Percentiles rank a stretch among this genome's conserved stretches.
Evolutionary conservation across 2,888 invertebrate genomes (phyloP).

Genomic region (Amblyjoppa fuscipennis): DNA sequence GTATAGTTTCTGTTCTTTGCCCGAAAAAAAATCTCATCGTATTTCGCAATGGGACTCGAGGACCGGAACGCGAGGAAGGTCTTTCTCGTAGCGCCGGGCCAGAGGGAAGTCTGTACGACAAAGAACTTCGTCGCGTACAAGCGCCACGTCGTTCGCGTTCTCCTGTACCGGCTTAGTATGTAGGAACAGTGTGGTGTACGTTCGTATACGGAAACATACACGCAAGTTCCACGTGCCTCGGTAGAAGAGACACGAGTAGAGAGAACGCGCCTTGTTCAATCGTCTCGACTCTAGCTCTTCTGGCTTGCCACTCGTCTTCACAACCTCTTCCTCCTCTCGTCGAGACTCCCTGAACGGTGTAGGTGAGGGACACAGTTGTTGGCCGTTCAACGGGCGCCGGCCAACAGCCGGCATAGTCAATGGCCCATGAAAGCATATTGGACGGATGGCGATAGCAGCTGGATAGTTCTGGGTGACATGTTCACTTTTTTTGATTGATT

Average conservation of each 20-base stretch:
- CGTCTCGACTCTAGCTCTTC: conserved; percentile 30
- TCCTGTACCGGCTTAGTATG: conserved; percentile 8
- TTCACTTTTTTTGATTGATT: no score
- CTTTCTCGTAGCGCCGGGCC: conserved; percentile 26
- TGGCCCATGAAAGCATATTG: background rate
- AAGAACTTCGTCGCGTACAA: conserved; percentile 56
- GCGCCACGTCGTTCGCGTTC: conserved; percentile 54
- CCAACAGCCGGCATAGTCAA: background rate
- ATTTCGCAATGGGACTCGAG: background rate
- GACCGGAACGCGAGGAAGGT: conserved; percentile 20
- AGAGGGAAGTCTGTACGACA: conserved; percentile 22
- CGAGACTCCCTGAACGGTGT: conserved; percentile 10
- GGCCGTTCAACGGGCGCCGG: background rate
- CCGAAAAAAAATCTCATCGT: background rate
- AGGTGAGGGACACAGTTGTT: background rate
- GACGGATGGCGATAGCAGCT: background rate
- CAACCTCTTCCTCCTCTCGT: conserved; percentile 6
- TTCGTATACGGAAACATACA: conserved; percentile 27
- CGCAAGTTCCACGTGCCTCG: conserved; percentile 50
- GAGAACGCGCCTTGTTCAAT: conserved; percentile 40
- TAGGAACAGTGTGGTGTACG: conserved; percentile 19
- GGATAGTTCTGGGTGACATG: no score
- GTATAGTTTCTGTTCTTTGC: background rate
- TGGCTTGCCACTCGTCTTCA: conserved; percentile 34
- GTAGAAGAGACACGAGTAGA: conserved; percentile 30